phyloP scores from a whole-genome alignment of 2,113 vertebrate genomes.

The Ivindomyrus marchei region DNA sequence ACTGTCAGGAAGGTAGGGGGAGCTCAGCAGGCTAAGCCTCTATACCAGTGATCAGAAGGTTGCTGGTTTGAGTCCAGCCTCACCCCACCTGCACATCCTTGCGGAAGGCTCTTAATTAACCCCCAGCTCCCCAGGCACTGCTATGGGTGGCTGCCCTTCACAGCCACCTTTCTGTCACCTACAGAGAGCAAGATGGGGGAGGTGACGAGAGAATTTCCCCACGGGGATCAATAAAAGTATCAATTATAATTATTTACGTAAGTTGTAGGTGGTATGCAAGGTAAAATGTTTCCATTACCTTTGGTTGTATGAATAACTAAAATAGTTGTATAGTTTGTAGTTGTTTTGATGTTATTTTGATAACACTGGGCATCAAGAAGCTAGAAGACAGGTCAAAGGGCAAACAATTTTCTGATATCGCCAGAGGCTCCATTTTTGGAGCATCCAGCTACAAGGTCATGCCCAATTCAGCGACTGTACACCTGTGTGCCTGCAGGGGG shows the following conservation, averaged over 20 bases:
- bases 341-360: not conserved
- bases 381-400: not conserved
- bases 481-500: not conserved
- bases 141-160: no score
- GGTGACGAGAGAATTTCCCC: no score
- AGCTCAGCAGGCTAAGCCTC: no score
- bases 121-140: no score
- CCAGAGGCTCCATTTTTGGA: not conserved
- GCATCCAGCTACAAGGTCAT: not conserved
- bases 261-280: not conserved
- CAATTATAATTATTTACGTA: no score
- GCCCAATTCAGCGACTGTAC: not conserved
- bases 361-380: not conserved
- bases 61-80: no score
- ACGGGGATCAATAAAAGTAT: no score
- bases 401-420: not conserved
- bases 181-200: no score
- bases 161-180: no score
- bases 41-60: no score
- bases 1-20: not conserved
- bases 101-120: no score
- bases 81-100: no score
- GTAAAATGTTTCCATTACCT: not conserved
- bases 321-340: not conserved
- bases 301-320: not conserved